A percentile compares a stretch with the other conserved stretches of the same genome.
phyloP scores from a whole-genome alignment of 2,888 invertebrate genomes.

The Panzeria rudis region DNA sequence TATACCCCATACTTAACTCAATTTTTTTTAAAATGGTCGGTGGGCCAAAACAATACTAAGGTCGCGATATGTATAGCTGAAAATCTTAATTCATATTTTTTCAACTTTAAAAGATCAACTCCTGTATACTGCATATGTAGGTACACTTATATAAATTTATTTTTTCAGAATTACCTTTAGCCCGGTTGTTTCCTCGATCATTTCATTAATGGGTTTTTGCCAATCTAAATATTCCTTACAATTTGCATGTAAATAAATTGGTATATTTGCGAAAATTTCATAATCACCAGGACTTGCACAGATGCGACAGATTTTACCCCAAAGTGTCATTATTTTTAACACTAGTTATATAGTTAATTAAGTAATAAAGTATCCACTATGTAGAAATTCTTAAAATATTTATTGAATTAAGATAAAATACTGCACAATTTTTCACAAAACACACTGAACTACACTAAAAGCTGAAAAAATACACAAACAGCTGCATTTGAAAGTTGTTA shows the following conservation, averaged over 20 bases:
- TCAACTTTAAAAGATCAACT: too few species aligned
- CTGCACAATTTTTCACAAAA: conserved; percentile 31
- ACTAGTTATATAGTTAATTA: neutral
- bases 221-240: conserved; percentile 81
- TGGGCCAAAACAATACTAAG: too few species aligned
- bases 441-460: neutral
- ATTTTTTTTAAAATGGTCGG: too few species aligned
- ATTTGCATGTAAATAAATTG: conserved; percentile 82
- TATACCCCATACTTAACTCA: too few species aligned
- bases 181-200: conserved; percentile 82
- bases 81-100: too few species aligned
- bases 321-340: conserved; percentile 75
- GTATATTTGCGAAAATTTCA: conserved; percentile 82
- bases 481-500: neutral
- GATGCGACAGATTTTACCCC: conserved; percentile 82
- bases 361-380: neutral
- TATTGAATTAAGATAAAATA: conserved; percentile 14
- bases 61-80: too few species aligned
- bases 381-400: conserved; percentile 9
- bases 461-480: neutral
- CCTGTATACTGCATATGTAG: neutral
- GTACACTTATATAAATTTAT: neutral
- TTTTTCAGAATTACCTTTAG: conserved; percentile 77
- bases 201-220: conserved; percentile 80
- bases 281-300: conserved; percentile 82